Evolutionary conservation across 2,113 vertebrate genomes (phyloP), one percentile per base, ranked within the genome.

Genomic region (Epinephelus cyanopodus): DNA sequence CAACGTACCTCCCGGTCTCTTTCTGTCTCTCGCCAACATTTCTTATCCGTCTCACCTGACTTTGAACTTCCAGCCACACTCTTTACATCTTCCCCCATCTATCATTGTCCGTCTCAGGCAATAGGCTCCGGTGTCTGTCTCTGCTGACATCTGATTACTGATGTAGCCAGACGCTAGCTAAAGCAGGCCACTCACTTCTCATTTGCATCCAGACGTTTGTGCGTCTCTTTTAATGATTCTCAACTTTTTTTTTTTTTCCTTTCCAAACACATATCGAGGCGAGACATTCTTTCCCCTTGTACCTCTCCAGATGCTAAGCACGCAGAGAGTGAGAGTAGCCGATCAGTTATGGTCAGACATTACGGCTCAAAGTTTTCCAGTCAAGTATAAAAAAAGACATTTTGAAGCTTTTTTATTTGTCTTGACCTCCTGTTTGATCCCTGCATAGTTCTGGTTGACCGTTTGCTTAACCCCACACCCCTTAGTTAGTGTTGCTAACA

Each of bases 31-130:
- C 27, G 39, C 82, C 82, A 86, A 85, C 76, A 65, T 87, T 83
- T 85, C 29, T 85, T 77, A 82, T 63, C 82, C 29, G 13, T 81
- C 66, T 83, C 82, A 83, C 90, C 83, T 83, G 76, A 84, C 90
- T 90, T 88, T 93, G 83, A 91, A 86, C 90, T 86, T 74, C 50
- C 25, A 81, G 29, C 56, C 58, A 15, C 56, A 76, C 77, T 88
- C 63, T 83, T 70, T 87, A 65, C 86, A 81, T 79, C 84, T 71
- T 53, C 81, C 75, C 70, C 76, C 74, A 86, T 93, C 79, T 58
- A 81, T 89, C 89, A 86, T 76, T 56, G 58, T 89, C 81, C 8
- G 54, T 88, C 86, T 64, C 63, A 5, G 50, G 63, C 73, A 79
- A 73, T 68, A 60, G 68, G 56, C 71, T 79, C 27, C 14, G 1